Evolutionary conservation across 2,888 invertebrate species (phyloP).

Genomic region (Calameuta idolon): DNA sequence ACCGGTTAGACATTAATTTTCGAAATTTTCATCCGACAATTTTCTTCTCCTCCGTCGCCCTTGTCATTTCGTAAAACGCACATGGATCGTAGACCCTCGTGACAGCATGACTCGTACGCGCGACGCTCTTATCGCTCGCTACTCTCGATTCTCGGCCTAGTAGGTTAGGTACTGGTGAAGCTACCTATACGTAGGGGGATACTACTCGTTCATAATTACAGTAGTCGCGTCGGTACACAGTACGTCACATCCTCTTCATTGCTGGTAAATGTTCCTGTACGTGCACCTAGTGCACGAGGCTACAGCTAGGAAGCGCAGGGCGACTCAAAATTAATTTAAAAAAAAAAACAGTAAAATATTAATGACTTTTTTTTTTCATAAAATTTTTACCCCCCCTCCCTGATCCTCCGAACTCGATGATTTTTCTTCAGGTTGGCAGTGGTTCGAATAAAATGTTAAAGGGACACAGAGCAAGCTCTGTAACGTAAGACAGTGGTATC

Average conservation of each 20-base stretch:
- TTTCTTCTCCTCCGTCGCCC: not conserved
- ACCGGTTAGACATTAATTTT: not conserved
- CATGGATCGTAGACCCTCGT: not conserved
- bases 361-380: not conserved
- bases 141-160: not conserved
- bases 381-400: too few species aligned
- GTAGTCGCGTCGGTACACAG: not conserved
- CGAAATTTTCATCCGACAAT: not conserved
- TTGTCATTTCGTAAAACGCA: not conserved
- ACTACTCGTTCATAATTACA: not conserved
- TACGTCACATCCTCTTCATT: not conserved
- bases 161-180: not conserved
- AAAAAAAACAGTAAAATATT: not conserved
- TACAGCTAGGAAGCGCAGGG: not conserved
- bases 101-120: not conserved
- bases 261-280: not conserved
- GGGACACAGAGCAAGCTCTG: not conserved
- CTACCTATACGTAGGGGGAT: not conserved
- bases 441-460: not conserved
- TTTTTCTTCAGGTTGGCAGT: not conserved
- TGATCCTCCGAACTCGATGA: too few species aligned
- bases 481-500: not conserved
- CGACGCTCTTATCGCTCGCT: not conserved
- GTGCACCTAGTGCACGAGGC: not conserved
- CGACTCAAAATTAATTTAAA: not conserved